These are phyloP conservation scores for Ormyrus thymus DNA, from an alignment of 2,888 invertebrate genomes.

Conservation along the genomic window DNA sequence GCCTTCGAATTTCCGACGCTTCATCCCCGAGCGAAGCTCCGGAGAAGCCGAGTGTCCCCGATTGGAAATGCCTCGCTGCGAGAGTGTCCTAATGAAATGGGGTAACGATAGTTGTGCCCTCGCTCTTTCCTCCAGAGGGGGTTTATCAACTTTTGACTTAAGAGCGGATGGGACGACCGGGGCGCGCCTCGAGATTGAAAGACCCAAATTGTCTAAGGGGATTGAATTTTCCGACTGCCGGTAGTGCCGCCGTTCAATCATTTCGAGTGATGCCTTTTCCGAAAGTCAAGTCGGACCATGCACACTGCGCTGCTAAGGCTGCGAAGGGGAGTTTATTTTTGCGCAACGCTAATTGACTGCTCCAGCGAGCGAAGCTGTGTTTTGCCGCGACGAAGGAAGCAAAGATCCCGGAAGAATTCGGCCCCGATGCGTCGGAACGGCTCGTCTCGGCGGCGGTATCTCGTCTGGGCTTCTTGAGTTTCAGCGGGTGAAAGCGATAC, in stretches of 20 bases:
- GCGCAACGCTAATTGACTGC: too few species aligned
- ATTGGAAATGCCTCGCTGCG: slow-evolving; percentile 47
- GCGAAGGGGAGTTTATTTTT: neutral
- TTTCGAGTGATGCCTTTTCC: slow-evolving; percentile 32
- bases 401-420: neutral
- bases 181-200: slow-evolving; percentile 39
- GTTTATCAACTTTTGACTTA: slow-evolving; percentile 52
- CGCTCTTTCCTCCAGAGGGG: slow-evolving; percentile 19
- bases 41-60: slow-evolving; percentile 50
- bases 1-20: slow-evolving; percentile 44
- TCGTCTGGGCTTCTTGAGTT: slow-evolving; percentile 65
- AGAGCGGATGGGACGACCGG: slow-evolving; percentile 7
- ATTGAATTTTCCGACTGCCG: slow-evolving; percentile 48
- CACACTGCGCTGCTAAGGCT: neutral
- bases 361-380: too few species aligned
- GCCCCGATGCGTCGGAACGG: slow-evolving; percentile 36
- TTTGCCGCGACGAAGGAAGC: too few species aligned
- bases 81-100: slow-evolving; percentile 54
- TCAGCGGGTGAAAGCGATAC: slow-evolving; percentile 68
- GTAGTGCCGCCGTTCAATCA: slow-evolving; percentile 29
- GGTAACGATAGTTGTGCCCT: slow-evolving; percentile 50
- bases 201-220: slow-evolving; percentile 49
- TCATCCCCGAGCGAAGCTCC: slow-evolving; percentile 29
- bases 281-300: slow-evolving; percentile 33
- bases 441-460: too few species aligned